phyloP scores from a whole-genome alignment of 2,888 invertebrate genomes.

The Luffia ferchaultella region DNA sequence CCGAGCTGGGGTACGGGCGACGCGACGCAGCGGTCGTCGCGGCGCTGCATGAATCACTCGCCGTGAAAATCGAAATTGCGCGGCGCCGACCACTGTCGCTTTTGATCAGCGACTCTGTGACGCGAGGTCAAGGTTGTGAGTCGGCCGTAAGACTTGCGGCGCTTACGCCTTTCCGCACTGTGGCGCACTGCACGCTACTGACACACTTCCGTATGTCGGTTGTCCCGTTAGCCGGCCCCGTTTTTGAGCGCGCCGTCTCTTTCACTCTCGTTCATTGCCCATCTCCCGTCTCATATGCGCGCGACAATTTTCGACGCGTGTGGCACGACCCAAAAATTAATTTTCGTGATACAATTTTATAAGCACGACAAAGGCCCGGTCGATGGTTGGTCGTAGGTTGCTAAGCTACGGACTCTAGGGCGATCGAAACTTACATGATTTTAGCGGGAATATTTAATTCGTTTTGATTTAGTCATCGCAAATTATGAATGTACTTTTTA shows the following conservation, averaged over 20 bases:
- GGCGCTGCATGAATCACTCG: conserved; percentile 41
- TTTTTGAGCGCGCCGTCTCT: conserved; percentile 46
- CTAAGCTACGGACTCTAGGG: not conserved
- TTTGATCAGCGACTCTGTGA: conserved; percentile 30
- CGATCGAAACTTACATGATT: not conserved
- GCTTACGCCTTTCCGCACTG: conserved; percentile 36
- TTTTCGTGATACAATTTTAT: conserved; percentile 51
- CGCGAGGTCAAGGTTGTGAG: conserved; percentile 47
- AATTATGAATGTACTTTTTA: no score
- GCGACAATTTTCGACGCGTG: conserved; percentile 61
- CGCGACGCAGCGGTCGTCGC: not conserved
- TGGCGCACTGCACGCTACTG: conserved; percentile 45
- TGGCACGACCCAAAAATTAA: conserved; percentile 58
- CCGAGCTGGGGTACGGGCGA: not conserved
- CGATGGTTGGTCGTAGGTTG: conserved; percentile 2
- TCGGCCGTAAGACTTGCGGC: conserved; percentile 20
- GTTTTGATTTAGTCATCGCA: no score
- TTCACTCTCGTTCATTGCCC: conserved; percentile 49
- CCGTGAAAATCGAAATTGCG: conserved; percentile 61
- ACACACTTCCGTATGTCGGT: conserved; percentile 55
- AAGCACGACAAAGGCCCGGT: conserved; percentile 3
- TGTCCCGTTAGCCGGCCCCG: conserved; percentile 62
- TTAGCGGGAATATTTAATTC: no score
- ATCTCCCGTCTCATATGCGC: conserved; percentile 38
- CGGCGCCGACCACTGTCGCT: conserved; percentile 16